Base-by-base conservation (phyloP, 2,797 vertebrate genomes). In the Cyclura pinguis region DNA sequence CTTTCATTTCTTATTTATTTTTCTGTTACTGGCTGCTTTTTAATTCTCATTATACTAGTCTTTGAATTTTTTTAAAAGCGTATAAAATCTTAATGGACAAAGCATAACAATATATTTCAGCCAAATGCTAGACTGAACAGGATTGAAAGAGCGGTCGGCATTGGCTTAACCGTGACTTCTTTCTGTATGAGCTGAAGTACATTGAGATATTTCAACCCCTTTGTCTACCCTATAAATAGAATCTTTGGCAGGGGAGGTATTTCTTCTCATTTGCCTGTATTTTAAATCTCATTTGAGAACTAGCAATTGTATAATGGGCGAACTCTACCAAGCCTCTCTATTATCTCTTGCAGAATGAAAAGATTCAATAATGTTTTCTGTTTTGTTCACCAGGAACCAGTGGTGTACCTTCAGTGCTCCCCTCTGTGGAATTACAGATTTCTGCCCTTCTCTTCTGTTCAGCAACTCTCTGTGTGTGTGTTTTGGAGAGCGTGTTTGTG, bases 1-100 rank as follows among this genome's bases (percentile, higher is more conserved):
- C 29, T 83, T 82, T 73, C 62, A 73, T 55, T 78, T 73, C 74
- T 42, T 52, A 50, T 76, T 64, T 83, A 77, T 50, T 50, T 73
- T 42, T 16, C 29, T 84, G n/a, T 89, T 84, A 35, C 52, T 67
- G 67, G 24, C 35, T 88, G 87, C 8, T 22, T 64, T 69, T 35
- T 78, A 78, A 89, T 89, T 84, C 50, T 8, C 29, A n/a, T 47
- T 88, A 62, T 59, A 22, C 80, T 82, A 3, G 10, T 89, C 84
- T 76, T 62, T 67, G 22, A 12, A 27, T 47, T 35, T 73, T 55
- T 52, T 57, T 3, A 32, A n/a, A 83, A 29, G 35, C 1, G 18
- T 9, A 69, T 52, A 69, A 12, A n/a, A 81, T 55, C 35, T 88
- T 74, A 62, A 9, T 16, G 29, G 24, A 84, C 50, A 84, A 78